These are phyloP conservation scores for Rynchops niger DNA, from an alignment of 2,113 vertebrate species.

Conservation along the genomic window DNA sequence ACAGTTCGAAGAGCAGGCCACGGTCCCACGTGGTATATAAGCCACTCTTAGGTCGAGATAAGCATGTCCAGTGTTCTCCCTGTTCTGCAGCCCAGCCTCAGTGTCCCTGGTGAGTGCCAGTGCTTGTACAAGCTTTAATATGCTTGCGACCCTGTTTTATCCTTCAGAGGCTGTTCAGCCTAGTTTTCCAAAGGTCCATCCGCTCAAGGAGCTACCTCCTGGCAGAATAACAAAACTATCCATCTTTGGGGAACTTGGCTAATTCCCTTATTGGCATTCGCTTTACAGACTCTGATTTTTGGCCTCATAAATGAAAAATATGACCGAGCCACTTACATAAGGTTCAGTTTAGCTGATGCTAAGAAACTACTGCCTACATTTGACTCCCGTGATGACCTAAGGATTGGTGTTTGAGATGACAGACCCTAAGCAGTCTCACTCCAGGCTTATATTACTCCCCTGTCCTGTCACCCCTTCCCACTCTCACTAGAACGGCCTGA, in stretches of 20 bases:
- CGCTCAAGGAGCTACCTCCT: not conserved
- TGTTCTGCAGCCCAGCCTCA: not conserved
- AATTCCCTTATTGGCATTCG: not conserved
- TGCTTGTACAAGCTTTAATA: not conserved
- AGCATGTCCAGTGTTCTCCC: not conserved
- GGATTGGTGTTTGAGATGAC: not conserved
- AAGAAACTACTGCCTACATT: not conserved
- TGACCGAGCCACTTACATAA: not conserved
- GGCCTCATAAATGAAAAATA: not conserved
- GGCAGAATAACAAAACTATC: not conserved
- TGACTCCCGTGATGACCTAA: accelerated
- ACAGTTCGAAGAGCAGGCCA: not conserved
- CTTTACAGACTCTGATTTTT: not conserved
- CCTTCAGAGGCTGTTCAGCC: not conserved
- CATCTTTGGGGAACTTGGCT: not conserved
- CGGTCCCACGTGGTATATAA: not conserved
- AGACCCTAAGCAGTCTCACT: not conserved
- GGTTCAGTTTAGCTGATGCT: not conserved
- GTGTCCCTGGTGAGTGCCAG: not conserved
- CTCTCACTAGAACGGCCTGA: not conserved
- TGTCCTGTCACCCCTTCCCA: not conserved
- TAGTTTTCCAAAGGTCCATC: not conserved
- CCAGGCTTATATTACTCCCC: not conserved
- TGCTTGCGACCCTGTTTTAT: not conserved
- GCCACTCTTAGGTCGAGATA: not conserved